Conservation (phyloP, 2,888 invertebrate genomes). For the Blomia tropicalis region DNA sequence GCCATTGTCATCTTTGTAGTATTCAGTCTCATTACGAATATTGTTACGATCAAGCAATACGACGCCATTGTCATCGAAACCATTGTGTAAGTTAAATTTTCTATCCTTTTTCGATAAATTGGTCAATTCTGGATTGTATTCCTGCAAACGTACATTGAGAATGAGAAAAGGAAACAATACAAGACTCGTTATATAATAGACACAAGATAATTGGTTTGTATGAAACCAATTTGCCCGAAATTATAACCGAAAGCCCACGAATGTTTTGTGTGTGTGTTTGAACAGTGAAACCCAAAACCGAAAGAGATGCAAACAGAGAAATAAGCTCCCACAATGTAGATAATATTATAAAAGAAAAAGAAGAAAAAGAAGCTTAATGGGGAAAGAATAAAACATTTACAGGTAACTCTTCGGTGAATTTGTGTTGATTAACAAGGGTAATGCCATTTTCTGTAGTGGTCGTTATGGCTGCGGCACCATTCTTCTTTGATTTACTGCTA, state of each 20-base stretch:
- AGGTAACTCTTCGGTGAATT: constrained; percentile 86
- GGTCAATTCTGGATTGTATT: constrained; percentile 38
- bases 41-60: constrained; percentile 13
- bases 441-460: constrained; percentile 77
- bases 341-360: not conserved
- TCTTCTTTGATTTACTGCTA: constrained; percentile 56
- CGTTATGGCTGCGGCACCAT: constrained; percentile 48
- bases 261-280: too few species aligned
- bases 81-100: constrained; percentile 28
- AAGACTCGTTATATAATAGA: too few species aligned
- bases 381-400: too few species aligned
- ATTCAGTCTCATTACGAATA: constrained; percentile 18
- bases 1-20: constrained; percentile 11
- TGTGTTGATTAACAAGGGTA: constrained; percentile 83
- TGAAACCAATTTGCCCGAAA: too few species aligned
- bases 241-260: too few species aligned
- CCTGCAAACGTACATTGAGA: constrained; percentile 31
- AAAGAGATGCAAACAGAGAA: not conserved
- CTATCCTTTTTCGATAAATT: constrained; percentile 34
- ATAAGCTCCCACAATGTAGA: too few species aligned
- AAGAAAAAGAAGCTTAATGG: not conserved
- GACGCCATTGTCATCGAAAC: constrained; percentile 16
- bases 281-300: not conserved
- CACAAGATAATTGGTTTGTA: too few species aligned
- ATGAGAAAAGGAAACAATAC: constrained; percentile 15